A percentile compares a stretch with the other conserved stretches of the same genome.
These are phyloP conservation scores for Pristis pectinata DNA, from an alignment of 2,797 vertebrate species.

Conservation along the genomic window DNA sequence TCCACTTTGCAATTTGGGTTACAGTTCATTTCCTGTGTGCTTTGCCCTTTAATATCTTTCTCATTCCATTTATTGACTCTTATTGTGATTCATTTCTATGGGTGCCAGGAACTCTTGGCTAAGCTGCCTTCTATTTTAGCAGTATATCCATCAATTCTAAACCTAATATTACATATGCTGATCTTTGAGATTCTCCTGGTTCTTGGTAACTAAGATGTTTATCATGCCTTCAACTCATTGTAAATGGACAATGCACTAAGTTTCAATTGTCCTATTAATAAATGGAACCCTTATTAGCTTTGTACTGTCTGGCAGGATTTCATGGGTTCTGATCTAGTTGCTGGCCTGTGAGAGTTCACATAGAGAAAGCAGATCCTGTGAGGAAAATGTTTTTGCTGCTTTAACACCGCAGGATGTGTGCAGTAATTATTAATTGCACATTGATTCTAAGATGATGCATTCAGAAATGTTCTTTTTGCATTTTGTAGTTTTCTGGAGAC, in stretches of 20 bases:
- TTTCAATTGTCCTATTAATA: constrained; percentile 13
- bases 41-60: background rate
- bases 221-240: background rate
- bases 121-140: background rate
- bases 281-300: background rate
- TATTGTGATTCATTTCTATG: background rate
- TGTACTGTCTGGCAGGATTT: background rate
- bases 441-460: background rate
- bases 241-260: background rate
- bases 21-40: background rate
- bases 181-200: background rate
- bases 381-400: background rate
- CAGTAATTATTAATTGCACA: background rate
- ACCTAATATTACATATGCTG: background rate
- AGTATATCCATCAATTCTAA: background rate
- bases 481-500: background rate
- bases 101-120: background rate
- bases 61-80: background rate
- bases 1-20: background rate
- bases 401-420: background rate
- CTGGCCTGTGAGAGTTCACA: background rate
- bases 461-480: background rate
- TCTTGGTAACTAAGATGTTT: background rate
- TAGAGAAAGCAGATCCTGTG: background rate
- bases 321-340: background rate